Evolutionary conservation across 1,140 invertebrate species (phyloP), one percentile per base, ranked within the genome.

Genomic region (Drosophila murphyi): DNA sequence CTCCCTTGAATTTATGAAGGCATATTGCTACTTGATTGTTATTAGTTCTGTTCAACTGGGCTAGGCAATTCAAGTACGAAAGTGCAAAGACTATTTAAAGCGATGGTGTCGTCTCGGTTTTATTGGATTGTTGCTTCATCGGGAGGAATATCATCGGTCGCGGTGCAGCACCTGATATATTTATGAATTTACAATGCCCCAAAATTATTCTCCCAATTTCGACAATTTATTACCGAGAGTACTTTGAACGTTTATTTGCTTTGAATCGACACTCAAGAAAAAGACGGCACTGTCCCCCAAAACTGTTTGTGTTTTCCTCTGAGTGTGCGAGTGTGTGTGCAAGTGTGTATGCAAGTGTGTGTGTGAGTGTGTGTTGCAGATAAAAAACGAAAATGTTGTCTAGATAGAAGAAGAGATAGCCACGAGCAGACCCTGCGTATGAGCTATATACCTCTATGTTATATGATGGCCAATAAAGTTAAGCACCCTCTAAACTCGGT

Each of bases 191-290:
- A 89, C 81, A 83, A 74, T 70, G 52, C 68, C 77, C 80, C 39
- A 41, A 51, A 89, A 85, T 73, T 81, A 67, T 85, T 89, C 85
- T 89, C 89, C 86, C 75, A 89, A 89, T 89, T 89, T 89, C 80
- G 75, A 89, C 80, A 85, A 89, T 89, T 89, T 89, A 89, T 89
- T 81, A 78, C 69, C 85, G 20, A 20, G 57, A 87, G 74, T 74
- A 87, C 76, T 62, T 68, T 76, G 67, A 71, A 75, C 78, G 75
- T 82, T 87, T 86, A 85, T 81, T 72, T 86, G 70, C 64, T 62
- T 51, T 8, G 73, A 69, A 64, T 81, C 60, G 39, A 63, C 52
- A 64, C 52, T 72, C 61, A 5, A 41, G 34, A 34, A 4, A 63
- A 55, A 57, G 64, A 57, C 20, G 52, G 31, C 6, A 70, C 68